phyloP scores from a whole-genome alignment of 2,888 invertebrate species.

The Microchrysa polita region DNA sequence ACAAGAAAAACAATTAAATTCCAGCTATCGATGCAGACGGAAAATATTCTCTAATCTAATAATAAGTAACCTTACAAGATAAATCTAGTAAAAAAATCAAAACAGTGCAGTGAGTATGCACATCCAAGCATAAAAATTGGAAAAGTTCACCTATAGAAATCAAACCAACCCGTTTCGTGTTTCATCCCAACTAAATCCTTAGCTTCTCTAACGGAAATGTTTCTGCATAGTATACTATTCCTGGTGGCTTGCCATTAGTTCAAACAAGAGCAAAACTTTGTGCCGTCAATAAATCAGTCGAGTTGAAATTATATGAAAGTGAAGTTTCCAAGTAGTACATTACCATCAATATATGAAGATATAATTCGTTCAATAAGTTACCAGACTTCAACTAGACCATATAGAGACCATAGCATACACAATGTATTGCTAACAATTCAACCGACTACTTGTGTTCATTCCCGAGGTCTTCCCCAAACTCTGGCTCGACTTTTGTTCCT shows the following conservation, averaged over 20 bases:
- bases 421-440: slow-evolving; percentile 31
- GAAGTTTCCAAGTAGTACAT: slow-evolving; percentile 45
- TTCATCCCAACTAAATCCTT: too few relatives aligned
- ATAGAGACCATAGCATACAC: slow-evolving; percentile 27
- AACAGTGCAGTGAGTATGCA: too few relatives aligned
- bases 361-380: slow-evolving; percentile 46
- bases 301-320: slow-evolving; percentile 44
- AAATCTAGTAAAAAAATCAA: too few relatives aligned
- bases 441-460: not conserved
- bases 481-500: not conserved
- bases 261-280: slow-evolving; percentile 42
- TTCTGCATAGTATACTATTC: not conserved
- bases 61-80: too few relatives aligned
- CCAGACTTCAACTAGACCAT: slow-evolving; percentile 28
- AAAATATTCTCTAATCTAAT: too few relatives aligned
- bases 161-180: too few relatives aligned
- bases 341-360: slow-evolving; percentile 46
- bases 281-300: slow-evolving; percentile 45
- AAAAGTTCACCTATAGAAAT: too few relatives aligned
- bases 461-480: not conserved
- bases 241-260: slow-evolving; percentile 41
- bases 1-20: too few relatives aligned
- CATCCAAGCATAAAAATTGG: too few relatives aligned
- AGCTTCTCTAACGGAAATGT: not conserved
- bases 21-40: too few relatives aligned